Percentiles rank a stretch among this genome's conserved stretches.
phyloP scores from a whole-genome alignment of 2,888 invertebrate genomes.

The Sepiola atlantica region DNA sequence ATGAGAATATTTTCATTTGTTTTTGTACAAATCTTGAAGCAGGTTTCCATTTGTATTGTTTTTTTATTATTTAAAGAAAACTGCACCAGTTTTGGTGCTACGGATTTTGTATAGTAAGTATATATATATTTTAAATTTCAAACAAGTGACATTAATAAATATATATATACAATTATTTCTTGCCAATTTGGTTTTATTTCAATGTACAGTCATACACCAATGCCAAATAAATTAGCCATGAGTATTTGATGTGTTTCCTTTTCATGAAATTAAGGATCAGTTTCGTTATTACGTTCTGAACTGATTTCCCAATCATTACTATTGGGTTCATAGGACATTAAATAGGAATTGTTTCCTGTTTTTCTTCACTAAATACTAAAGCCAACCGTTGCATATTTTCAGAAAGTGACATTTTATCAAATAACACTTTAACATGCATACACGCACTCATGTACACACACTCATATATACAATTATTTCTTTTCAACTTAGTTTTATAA shows the following conservation, averaged over 20 bases:
- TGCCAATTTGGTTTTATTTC: constrained; percentile 18
- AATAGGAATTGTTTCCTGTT: background rate
- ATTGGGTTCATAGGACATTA: constrained; percentile 15
- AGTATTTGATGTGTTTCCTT: background rate
- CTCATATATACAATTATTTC: background rate
- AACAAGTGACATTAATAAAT: constrained; percentile 32
- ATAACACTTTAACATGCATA: background rate
- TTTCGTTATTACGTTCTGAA: background rate
- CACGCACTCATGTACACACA: background rate
- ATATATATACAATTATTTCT: constrained; percentile 32
- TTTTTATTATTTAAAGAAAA: background rate
- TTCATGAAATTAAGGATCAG: background rate
- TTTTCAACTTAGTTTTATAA: background rate
- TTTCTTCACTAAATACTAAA: background rate
- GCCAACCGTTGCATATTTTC: background rate
- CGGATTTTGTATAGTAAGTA: background rate
- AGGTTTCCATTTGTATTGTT: background rate
- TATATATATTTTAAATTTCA: background rate
- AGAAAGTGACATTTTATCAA: background rate
- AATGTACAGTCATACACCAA: constrained; percentile 14
- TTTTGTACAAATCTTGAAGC: constrained; percentile 19
- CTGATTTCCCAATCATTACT: background rate
- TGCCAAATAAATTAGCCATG: background rate
- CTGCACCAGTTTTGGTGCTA: background rate
- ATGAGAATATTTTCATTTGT: background rate